Conservation (phyloP, 2,113 vertebrate genomes). For the Piprites chloris region DNA sequence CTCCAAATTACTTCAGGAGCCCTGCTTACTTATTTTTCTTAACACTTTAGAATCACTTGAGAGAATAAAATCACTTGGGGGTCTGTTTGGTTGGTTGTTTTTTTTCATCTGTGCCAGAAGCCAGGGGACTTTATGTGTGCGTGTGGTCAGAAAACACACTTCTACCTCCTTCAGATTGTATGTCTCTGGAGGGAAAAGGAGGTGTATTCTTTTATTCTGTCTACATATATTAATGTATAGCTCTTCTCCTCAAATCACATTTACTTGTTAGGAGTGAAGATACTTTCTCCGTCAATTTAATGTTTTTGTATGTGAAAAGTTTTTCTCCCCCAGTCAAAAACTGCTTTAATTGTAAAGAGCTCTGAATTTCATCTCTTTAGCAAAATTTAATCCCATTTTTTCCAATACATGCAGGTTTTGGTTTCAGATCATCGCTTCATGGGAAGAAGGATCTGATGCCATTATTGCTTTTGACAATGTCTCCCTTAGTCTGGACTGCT, state of each 20-base stretch:
- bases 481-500: slow-evolving; percentile 95
- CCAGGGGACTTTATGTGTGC: not conserved
- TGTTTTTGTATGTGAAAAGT: not conserved
- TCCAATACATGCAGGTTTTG: slow-evolving; percentile 83
- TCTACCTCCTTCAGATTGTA: not conserved
- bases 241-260: not conserved
- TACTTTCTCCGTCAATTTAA: not conserved
- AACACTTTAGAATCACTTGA: not conserved
- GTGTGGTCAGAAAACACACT: not conserved
- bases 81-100: not conserved
- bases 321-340: not conserved
- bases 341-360: not conserved
- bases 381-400: slow-evolving; percentile 10
- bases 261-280: not conserved
- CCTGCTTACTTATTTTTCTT: not conserved
- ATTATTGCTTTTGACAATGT: slow-evolving; percentile 90
- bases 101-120: not conserved
- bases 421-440: slow-evolving; percentile 87
- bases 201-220: not conserved
- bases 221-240: not conserved
- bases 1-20: not conserved
- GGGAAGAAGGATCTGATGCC: slow-evolving; percentile 82
- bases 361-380: not conserved
- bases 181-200: not conserved
- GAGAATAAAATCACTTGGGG: not conserved